Evolutionary conservation across 2,797 vertebrate genomes (phyloP).

Genomic region (Spinus olivaceus): DNA sequence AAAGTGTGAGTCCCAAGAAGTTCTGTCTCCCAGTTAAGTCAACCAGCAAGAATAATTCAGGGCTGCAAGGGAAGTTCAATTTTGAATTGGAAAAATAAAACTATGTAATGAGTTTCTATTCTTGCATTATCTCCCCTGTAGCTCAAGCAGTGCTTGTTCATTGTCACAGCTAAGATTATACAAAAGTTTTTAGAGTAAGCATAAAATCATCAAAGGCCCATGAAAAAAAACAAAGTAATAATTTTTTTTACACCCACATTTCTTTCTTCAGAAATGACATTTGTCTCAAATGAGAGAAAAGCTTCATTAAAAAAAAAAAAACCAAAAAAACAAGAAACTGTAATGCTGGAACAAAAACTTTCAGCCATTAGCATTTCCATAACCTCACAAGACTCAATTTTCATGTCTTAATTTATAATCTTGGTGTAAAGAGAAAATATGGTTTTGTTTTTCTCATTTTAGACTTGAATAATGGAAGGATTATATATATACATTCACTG

Average conservation of each 20-base stretch:
- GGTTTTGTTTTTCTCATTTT: slow-evolving; percentile 43
- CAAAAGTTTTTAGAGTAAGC: background rate
- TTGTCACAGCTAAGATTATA: background rate
- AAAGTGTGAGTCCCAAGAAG: background rate
- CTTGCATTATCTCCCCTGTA: background rate
- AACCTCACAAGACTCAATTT: slow-evolving; percentile 42
- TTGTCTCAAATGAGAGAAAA: slow-evolving; percentile 23
- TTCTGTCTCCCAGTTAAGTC: background rate
- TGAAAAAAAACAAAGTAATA: background rate
- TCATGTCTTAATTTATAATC: slow-evolving; percentile 53
- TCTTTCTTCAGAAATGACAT: slow-evolving; percentile 39
- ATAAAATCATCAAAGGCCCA: background rate
- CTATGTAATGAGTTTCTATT: background rate
- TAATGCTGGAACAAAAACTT: background rate
- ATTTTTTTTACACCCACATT: slow-evolving; percentile 3
- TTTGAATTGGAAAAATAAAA: background rate
- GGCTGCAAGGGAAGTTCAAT: background rate
- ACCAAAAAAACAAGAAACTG: background rate
- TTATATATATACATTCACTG: slow-evolving; percentile 14
- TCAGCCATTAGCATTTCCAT: slow-evolving; percentile 21
- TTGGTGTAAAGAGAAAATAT: slow-evolving; percentile 15
- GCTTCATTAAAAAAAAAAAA: background rate
- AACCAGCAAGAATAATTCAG: background rate
- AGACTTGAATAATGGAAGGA: slow-evolving; percentile 48
- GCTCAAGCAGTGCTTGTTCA: background rate